Percentiles rank a stretch among this genome's conserved stretches.
Conservation (phyloP, 2,797 vertebrate species). For the Delichon dasypus region DNA sequence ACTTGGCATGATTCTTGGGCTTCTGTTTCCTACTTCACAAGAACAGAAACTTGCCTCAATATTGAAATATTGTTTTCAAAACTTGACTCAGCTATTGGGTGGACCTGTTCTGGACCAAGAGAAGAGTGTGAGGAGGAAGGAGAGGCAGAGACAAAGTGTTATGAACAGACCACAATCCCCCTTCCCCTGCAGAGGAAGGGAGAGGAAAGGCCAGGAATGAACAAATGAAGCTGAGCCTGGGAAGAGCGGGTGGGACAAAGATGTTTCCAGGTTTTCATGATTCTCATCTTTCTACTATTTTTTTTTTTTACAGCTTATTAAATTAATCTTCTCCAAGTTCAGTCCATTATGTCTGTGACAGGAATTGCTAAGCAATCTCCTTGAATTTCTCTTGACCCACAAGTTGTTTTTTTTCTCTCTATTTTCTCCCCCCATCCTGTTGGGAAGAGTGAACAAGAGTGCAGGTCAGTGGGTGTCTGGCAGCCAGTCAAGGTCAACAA, state of each 20-base stretch:
- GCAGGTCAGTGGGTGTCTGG: background rate
- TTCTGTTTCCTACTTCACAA: background rate
- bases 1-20: background rate
- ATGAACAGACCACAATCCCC: background rate
- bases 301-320: background rate
- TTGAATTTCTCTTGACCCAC: background rate
- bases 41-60: background rate
- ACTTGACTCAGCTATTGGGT: background rate
- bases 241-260: background rate
- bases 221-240: background rate
- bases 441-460: background rate
- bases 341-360: background rate
- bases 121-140: background rate
- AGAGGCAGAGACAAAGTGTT: background rate
- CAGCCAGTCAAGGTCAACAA: background rate
- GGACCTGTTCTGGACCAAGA: background rate
- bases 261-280: background rate
- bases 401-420: background rate
- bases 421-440: background rate
- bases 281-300: background rate
- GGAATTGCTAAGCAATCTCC: background rate
- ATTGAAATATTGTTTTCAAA: background rate
- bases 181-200: rapidly evolving
- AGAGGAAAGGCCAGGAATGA: background rate
- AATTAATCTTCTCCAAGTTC: background rate